A percentile compares a stretch with the other conserved stretches of the same genome.
phyloP scores from a whole-genome alignment of 2,888 invertebrate species.

The Scaptomyza tumidula region DNA sequence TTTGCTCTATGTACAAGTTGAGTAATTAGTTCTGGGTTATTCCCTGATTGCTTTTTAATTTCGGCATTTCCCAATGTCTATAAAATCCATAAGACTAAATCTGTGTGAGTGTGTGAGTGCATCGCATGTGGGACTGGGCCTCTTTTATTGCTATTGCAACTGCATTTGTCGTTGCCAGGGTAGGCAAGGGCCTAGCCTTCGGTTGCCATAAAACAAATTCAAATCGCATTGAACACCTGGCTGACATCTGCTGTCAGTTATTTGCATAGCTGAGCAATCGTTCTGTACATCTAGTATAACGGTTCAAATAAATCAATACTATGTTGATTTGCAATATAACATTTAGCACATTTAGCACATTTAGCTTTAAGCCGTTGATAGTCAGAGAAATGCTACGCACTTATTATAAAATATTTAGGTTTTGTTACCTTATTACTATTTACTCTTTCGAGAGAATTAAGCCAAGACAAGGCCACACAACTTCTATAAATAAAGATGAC shows the following conservation, averaged over 20 bases:
- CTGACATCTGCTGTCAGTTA: slow-evolving; percentile 20
- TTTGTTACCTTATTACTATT: background rate
- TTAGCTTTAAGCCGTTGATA: slow-evolving; percentile 11
- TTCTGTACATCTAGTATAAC: background rate
- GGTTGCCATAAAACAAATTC: slow-evolving; percentile 18
- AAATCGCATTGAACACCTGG: slow-evolving; percentile 22
- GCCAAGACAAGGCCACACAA: slow-evolving; percentile 10
- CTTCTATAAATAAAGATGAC: slow-evolving; percentile 27
- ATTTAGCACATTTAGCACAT: slow-evolving; percentile 28
- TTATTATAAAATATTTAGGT: background rate
- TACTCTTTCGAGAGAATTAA: background rate
- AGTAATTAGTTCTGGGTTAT: slow-evolving; percentile 44
- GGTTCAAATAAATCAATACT: slow-evolving; percentile 29
- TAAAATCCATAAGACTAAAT: background rate
- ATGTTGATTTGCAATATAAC: background rate
- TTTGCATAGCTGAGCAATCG: slow-evolving; percentile 11
- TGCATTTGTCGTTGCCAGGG: slow-evolving; percentile 3
- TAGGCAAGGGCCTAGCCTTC: slow-evolving; percentile 1
- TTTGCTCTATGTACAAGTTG: slow-evolving; percentile 13
- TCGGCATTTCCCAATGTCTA: slow-evolving; percentile 35
- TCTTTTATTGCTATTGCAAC: slow-evolving; percentile 29
- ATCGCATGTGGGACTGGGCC: slow-evolving; percentile 18
- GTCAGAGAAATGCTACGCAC: background rate
- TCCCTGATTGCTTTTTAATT: slow-evolving; percentile 65
- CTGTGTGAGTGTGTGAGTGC: background rate